These are phyloP conservation scores for Hylia prasina DNA, from an alignment of 2,113 vertebrate genomes.

Conservation along the genomic window DNA sequence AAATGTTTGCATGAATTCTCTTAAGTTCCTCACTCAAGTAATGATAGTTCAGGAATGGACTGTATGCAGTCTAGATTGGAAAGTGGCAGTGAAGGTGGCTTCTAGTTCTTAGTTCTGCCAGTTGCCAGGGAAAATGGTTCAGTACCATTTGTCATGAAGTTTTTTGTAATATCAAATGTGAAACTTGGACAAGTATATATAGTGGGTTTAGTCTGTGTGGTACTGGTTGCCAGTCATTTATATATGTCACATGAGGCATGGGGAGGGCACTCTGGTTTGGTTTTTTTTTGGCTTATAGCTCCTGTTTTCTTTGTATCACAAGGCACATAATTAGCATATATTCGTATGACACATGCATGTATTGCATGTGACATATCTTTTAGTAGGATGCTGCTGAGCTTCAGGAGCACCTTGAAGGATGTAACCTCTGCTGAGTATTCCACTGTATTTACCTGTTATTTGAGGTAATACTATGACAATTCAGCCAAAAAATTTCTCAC, in stretches of 20 bases:
- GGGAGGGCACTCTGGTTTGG: not conserved
- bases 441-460: not conserved
- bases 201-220: not conserved
- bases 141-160: not conserved
- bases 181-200: not conserved
- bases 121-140: not conserved
- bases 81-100: not conserved
- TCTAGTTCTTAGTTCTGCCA: not conserved
- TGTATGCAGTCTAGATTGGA: not conserved
- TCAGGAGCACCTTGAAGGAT: not conserved
- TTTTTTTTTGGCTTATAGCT: not conserved
- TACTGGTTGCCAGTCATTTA: not conserved
- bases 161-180: fast-evolving
- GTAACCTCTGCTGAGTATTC: not conserved
- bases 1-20: not conserved
- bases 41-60: not conserved
- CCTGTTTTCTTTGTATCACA: not conserved
- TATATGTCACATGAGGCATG: not conserved
- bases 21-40: not conserved
- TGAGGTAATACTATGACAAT: not conserved
- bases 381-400: not conserved
- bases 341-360: not conserved
- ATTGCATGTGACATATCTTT: not conserved
- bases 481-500: not conserved
- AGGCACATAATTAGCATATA: not conserved